phyloP scores from a whole-genome alignment of 2,113 vertebrate species.

The Siphamia tubifer region DNA sequence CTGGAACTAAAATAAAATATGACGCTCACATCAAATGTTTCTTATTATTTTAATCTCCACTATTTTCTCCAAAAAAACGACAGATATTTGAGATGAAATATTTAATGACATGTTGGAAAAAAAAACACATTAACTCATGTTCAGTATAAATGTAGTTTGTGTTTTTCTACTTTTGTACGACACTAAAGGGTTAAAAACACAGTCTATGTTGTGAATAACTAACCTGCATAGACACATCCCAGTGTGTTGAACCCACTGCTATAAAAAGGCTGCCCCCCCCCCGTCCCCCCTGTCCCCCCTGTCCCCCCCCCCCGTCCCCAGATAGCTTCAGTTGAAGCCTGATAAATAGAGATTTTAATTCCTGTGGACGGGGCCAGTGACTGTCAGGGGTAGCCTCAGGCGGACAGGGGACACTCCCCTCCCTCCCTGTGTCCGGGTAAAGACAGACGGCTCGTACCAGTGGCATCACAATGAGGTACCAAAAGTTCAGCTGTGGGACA shows the following conservation, averaged over 20 bases:
- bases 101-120: too few species aligned
- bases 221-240: not conserved
- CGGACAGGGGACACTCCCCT: constrained; percentile 28
- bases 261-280: constrained; percentile 12
- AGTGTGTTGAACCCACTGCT: constrained; percentile 50
- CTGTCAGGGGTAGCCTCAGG: constrained; percentile 49
- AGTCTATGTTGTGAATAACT: constrained; percentile 15
- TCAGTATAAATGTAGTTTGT: too few species aligned
- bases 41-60: not conserved
- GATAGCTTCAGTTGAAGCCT: constrained; percentile 25
- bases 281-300: constrained; percentile 30
- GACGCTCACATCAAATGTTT: not conserved
- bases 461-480: constrained; percentile 50
- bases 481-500: constrained; percentile 59
- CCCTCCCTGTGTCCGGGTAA: constrained; percentile 16
- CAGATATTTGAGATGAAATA: too few species aligned
- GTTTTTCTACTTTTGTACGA: too few species aligned
- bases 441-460: constrained; percentile 40
- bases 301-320: constrained; percentile 27
- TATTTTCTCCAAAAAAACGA: too few species aligned
- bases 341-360: constrained; percentile 66
- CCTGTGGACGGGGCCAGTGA: constrained; percentile 45
- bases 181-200: not conserved
- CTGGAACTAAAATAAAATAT: not conserved
- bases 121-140: too few species aligned